A percentile compares a stretch with the other conserved stretches of the same genome.
These are phyloP conservation scores for Myiotriccus ornatus DNA, from an alignment of 2,797 vertebrate genomes.

Conservation along the genomic window DNA sequence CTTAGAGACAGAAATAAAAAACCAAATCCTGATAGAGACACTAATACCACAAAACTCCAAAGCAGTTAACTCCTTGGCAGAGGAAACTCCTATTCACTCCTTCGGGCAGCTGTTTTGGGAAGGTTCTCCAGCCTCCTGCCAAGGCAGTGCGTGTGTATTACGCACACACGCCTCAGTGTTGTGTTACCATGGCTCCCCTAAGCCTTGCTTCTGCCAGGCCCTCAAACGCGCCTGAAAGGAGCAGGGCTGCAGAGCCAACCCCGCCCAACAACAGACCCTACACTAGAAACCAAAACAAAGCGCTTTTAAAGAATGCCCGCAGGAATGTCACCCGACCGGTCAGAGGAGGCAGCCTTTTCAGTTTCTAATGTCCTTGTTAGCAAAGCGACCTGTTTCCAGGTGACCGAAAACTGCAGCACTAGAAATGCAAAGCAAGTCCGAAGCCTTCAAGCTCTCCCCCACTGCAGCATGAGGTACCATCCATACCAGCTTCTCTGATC, in stretches of 20 bases:
- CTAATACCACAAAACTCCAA: background rate
- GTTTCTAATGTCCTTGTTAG: background rate
- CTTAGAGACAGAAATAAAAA: background rate
- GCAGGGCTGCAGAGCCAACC: background rate
- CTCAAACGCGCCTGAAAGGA: background rate
- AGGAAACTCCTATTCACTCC: conserved; percentile 15
- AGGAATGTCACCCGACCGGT: conserved; percentile 52
- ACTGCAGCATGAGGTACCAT: background rate
- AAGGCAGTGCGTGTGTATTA: background rate
- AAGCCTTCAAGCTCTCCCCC: background rate
- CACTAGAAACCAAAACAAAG: background rate
- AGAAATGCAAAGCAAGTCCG: background rate
- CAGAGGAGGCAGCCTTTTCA: background rate
- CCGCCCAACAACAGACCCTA: conserved; percentile 12
- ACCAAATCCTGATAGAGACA: background rate
- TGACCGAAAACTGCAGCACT: background rate
- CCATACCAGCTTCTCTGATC: background rate
- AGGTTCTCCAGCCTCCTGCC: conserved; percentile 39
- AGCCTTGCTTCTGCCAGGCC: background rate
- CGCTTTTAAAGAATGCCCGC: background rate
- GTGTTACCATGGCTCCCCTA: conserved; percentile 54
- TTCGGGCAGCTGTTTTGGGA: background rate
- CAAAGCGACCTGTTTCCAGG: background rate
- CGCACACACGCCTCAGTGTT: background rate
- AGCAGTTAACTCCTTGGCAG: conserved; percentile 3